Evolutionary conservation across 2,888 invertebrate genomes (phyloP).

Genomic region (Andrena hattorfiana): DNA sequence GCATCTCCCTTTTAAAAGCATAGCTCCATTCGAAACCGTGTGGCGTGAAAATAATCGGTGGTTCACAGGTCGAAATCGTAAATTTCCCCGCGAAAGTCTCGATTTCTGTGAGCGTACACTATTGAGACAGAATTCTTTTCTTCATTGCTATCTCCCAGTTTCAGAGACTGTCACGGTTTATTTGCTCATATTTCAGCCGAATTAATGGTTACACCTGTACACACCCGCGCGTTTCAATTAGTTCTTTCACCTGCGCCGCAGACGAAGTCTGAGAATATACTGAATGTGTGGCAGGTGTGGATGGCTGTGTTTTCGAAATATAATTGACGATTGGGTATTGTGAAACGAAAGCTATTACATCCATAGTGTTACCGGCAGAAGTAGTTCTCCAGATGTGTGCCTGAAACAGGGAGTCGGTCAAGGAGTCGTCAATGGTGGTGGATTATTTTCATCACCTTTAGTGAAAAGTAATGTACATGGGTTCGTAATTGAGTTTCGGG

Average conservation of each 20-base stretch:
- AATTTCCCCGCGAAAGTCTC: not conserved
- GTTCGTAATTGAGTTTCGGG: too few relatives aligned
- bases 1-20: too few relatives aligned
- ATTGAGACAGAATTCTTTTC: not conserved
- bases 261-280: conserved; percentile 34
- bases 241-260: conserved; percentile 49
- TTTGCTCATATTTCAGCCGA: conserved; percentile 29
- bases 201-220: conserved; percentile 51
- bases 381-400: not conserved
- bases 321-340: conserved; percentile 16
- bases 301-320: conserved; percentile 10
- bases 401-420: too few relatives aligned
- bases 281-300: conserved; percentile 44
- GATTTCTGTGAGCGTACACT: conserved; percentile 10
- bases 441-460: too few relatives aligned
- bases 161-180: conserved; percentile 27
- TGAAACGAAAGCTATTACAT: not conserved
- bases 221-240: conserved; percentile 46
- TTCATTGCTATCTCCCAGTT: not conserved
- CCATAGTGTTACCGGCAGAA: not conserved
- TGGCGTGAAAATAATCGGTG: not conserved
- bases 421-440: too few relatives aligned
- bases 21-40: conserved; percentile 6
- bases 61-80: conserved; percentile 20
- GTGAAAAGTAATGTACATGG: too few relatives aligned